phyloP scores from a whole-genome alignment of 64 coral and sea anemone species.

The Catalaphyllia jardinei region DNA sequence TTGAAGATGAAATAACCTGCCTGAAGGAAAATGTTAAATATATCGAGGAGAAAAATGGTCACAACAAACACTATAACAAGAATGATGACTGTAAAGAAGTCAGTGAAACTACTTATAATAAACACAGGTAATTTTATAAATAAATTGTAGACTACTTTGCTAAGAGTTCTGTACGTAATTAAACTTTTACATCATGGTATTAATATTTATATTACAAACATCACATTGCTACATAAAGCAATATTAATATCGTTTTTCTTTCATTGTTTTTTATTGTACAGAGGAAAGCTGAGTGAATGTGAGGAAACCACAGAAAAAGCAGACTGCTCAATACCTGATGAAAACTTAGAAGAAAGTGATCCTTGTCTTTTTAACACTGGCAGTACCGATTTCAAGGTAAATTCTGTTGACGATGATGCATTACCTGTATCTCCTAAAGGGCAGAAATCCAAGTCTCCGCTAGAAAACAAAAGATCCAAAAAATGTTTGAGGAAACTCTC shows the following conservation, averaged over 20 bases:
- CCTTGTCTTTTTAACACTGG: neutral
- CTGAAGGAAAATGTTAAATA: conserved; percentile 60
- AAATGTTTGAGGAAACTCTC: neutral
- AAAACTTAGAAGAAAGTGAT: conserved; percentile 25
- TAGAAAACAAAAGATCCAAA: conserved; percentile 3
- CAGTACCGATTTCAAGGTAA: neutral
- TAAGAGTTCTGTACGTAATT: neutral
- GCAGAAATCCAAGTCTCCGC: neutral
- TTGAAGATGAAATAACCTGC: conserved; percentile 67
- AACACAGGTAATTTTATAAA: neutral
- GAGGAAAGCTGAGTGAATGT: neutral
- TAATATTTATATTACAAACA: too few relatives aligned
- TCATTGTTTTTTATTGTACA: neutral
- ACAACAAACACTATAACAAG: neutral
- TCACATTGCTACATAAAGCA: too few relatives aligned
- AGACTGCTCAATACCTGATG: neutral
- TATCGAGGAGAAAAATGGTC: conserved; percentile 59
- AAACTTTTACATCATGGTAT: neutral
- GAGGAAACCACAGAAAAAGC: neutral
- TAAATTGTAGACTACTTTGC: neutral
- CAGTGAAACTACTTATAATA: neutral
- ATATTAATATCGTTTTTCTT: neutral
- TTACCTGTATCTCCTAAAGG: neutral
- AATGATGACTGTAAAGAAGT: neutral
- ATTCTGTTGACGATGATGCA: neutral